Percentiles rank a stretch among this genome's conserved stretches.
Conservation (phyloP, 1,140 invertebrate genomes). For the Temnothorax nylanderi region DNA sequence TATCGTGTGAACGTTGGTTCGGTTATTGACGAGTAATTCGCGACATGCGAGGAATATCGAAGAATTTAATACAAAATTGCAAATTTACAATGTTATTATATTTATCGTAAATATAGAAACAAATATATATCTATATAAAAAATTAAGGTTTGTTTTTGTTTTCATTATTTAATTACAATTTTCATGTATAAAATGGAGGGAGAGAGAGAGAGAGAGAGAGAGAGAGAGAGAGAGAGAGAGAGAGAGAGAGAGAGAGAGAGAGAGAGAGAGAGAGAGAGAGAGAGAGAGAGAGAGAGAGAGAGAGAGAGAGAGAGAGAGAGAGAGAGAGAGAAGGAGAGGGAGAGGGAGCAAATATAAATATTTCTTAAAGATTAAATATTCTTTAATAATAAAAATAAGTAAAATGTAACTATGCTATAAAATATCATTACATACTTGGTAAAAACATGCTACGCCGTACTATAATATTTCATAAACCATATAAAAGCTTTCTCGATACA, state of each 20-base stretch:
- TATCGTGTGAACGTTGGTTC: not conserved
- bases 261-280: no score
- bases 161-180: not conserved
- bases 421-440: not conserved
- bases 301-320: no score
- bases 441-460: not conserved
- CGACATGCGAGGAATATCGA: not conserved
- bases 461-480: not conserved
- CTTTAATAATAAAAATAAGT: not conserved
- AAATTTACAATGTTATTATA: not conserved
- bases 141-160: not conserved
- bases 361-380: not conserved
- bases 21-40: not conserved
- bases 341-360: not conserved
- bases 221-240: not conserved
- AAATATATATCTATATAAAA: not conserved
- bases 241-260: not conserved
- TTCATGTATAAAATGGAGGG: not conserved
- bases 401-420: not conserved
- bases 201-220: no score
- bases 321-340: not conserved
- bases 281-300: not conserved
- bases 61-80: not conserved
- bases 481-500: constrained; percentile 8
- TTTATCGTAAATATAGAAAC: not conserved